phyloP scores from a whole-genome alignment of 2,888 invertebrate species.

The Aspidiotus rigidus region DNA sequence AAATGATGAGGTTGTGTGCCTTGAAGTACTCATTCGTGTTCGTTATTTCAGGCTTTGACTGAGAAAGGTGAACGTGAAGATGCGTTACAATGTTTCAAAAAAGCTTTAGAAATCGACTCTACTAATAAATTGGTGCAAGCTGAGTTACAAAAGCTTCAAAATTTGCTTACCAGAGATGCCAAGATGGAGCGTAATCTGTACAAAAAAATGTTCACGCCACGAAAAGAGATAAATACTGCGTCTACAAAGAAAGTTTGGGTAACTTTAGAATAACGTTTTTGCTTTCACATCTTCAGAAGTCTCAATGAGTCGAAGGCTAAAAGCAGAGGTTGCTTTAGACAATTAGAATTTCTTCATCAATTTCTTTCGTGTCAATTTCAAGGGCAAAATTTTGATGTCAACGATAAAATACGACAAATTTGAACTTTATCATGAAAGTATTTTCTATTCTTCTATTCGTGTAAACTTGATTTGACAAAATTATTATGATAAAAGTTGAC shows the following conservation, averaged over 20 bases:
- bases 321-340: no score
- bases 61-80: slow-evolving; percentile 59
- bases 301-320: no score
- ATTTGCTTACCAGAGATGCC: slow-evolving; percentile 51
- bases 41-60: slow-evolving; percentile 51
- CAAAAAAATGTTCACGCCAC: slow-evolving; percentile 54
- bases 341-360: no score
- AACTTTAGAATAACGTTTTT: slow-evolving; percentile 10
- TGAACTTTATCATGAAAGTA: no score
- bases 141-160: slow-evolving; percentile 50
- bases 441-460: no score
- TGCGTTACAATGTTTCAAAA: slow-evolving; percentile 57
- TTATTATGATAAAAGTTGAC: no score
- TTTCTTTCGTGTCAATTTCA: no score
- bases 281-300: background rate
- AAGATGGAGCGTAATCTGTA: slow-evolving; percentile 57
- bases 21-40: background rate
- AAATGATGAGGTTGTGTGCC: background rate
- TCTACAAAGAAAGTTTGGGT: slow-evolving; percentile 16
- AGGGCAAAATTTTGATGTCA: no score
- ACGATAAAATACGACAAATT: no score
- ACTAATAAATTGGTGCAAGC: slow-evolving; percentile 52
- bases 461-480: no score
- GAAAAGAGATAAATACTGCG: slow-evolving; percentile 14
- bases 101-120: slow-evolving; percentile 57